Percentiles rank a stretch among this genome's conserved stretches.
These are phyloP conservation scores for Autographa pulchrina DNA, from an alignment of 2,888 invertebrate species.

Conservation along the genomic window DNA sequence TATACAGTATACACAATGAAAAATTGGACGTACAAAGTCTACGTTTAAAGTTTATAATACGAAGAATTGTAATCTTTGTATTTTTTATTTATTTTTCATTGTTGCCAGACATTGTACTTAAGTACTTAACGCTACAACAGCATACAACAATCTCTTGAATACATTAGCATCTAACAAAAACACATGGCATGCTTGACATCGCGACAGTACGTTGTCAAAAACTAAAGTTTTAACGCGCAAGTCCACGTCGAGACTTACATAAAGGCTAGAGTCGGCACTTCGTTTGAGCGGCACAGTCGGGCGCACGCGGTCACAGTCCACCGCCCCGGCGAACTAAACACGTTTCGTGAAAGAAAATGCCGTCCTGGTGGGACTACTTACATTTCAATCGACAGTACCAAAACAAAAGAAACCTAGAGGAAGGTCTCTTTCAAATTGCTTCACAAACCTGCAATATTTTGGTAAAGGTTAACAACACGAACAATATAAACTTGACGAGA, in stretches of 20 bases:
- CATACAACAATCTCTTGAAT: not conserved
- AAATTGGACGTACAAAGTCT: too few species aligned
- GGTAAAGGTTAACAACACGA: slow-evolving; percentile 93
- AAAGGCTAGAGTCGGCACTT: slow-evolving; percentile 64
- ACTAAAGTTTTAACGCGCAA: slow-evolving; percentile 83
- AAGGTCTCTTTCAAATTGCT: slow-evolving; percentile 94
- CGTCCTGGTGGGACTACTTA: slow-evolving; percentile 91
- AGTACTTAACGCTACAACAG: not conserved
- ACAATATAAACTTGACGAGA: slow-evolving; percentile 92
- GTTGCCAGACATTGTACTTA: not conserved
- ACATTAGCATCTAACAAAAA: slow-evolving; percentile 11
- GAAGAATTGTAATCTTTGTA: not conserved
- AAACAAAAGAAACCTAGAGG: slow-evolving; percentile 91
- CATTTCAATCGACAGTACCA: slow-evolving; percentile 85
- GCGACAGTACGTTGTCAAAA: slow-evolving; percentile 67
- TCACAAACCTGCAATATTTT: slow-evolving; percentile 94
- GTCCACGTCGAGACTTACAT: slow-evolving; percentile 65
- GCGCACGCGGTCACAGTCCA: slow-evolving; percentile 47
- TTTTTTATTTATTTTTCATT: not conserved
- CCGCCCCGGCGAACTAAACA: slow-evolving; percentile 60
- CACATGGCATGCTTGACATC: slow-evolving; percentile 43
- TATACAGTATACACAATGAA: too few species aligned
- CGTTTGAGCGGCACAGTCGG: slow-evolving; percentile 59
- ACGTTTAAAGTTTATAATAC: too few species aligned
- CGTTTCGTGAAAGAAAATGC: slow-evolving; percentile 83